Evolutionary conservation across 2,888 invertebrate genomes (phyloP).

Genomic region (Phanerotoma sp.): DNA sequence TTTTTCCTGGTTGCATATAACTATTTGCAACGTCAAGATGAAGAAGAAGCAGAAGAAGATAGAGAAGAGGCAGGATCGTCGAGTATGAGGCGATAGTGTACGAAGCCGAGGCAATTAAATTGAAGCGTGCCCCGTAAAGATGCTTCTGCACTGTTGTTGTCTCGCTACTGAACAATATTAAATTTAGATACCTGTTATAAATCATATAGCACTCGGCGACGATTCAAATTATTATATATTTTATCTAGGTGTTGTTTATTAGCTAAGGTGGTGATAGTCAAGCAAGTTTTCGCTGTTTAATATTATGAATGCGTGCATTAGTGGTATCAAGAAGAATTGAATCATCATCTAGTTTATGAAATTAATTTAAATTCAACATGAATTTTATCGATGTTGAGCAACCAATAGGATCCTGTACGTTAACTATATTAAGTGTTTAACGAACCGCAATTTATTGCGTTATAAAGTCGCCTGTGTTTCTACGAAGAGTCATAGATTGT

Average conservation of each 20-base stretch:
- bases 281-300: too few relatives aligned
- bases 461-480: conserved; percentile 41
- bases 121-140: conserved; percentile 33
- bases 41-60: conserved; percentile 28
- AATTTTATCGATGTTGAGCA: conserved; percentile 36
- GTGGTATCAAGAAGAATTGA: too few relatives aligned
- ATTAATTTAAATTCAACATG: conserved; percentile 30
- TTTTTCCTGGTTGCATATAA: conserved; percentile 1
- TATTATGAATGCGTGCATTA: too few relatives aligned
- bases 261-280: too few relatives aligned
- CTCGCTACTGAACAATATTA: conserved; percentile 20
- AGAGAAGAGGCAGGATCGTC: conserved; percentile 8
- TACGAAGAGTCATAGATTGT: conserved; percentile 16
- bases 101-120: conserved; percentile 41
- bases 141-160: conserved; percentile 30
- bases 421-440: conserved; percentile 51
- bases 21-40: conserved; percentile 9
- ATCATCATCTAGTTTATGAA: not conserved
- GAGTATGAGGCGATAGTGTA: conserved; percentile 14
- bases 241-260: too few relatives aligned
- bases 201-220: too few relatives aligned
- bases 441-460: conserved; percentile 51
- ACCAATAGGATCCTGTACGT: conserved; percentile 38
- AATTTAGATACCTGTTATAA: too few relatives aligned
- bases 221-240: too few relatives aligned